Percentiles rank a stretch among this genome's conserved stretches.
phyloP scores from a whole-genome alignment of 2,888 invertebrate genomes.

The Dicyrtoma fusca region DNA sequence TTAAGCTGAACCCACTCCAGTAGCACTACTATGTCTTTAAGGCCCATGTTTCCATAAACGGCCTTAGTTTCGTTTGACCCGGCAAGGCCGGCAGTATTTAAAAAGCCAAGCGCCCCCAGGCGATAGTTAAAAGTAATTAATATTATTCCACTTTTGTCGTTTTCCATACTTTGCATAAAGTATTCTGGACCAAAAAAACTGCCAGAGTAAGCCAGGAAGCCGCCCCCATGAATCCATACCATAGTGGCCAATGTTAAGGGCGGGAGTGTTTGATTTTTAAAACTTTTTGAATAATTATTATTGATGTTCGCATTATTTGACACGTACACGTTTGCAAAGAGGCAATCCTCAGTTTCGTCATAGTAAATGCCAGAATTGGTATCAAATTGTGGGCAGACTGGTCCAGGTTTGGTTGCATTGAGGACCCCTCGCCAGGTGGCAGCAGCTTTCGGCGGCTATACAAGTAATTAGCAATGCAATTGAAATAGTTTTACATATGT shows the following conservation, averaged over 20 bases:
- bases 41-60: not conserved
- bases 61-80: not conserved
- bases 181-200: not conserved
- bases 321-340: conserved; percentile 2
- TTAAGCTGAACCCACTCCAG: not conserved
- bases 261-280: not conserved
- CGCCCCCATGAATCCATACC: conserved; percentile 7
- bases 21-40: not conserved
- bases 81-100: not conserved
- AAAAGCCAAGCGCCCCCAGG: not conserved
- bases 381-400: conserved; percentile 9
- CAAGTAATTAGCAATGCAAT: no score
- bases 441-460: not conserved
- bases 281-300: not conserved
- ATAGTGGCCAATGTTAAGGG: not conserved
- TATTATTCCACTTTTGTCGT: no score
- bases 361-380: not conserved
- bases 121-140: not conserved
- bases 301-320: not conserved
- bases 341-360: not conserved
- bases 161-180: not conserved
- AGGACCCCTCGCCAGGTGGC: not conserved
- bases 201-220: not conserved
- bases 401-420: not conserved
- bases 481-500: no score